Conservation (phyloP, 2,888 invertebrate species). For the Drosophila ustulata region DNA sequence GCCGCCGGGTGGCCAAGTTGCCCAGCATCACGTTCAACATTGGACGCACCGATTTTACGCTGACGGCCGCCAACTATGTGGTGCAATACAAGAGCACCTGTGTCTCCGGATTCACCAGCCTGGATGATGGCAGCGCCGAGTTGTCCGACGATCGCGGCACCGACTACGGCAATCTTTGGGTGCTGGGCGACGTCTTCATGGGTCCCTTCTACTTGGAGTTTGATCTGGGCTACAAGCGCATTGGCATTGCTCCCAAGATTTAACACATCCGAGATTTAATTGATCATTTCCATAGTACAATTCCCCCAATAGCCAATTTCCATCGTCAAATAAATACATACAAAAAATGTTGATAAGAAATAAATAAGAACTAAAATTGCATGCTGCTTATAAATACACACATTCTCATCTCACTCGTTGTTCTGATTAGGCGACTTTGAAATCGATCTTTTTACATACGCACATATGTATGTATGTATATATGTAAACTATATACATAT, state of each 20-base stretch:
- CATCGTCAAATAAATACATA: too few relatives aligned
- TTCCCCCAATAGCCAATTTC: background rate
- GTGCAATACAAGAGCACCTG: constrained; percentile 88
- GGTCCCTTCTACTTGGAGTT: constrained; percentile 97
- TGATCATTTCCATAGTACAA: background rate
- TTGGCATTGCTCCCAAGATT: constrained; percentile 92
- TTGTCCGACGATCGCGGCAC: constrained; percentile 21
- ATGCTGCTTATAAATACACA: too few relatives aligned
- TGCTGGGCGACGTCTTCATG: constrained; percentile 97
- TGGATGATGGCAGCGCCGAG: constrained; percentile 86
- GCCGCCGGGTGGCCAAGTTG: constrained; percentile 89
- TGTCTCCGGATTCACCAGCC: constrained; percentile 94
- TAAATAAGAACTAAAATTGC: too few relatives aligned
- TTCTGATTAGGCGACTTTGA: too few relatives aligned
- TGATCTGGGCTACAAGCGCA: constrained; percentile 92
- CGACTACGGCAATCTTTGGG: constrained; percentile 89
- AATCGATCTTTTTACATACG: too few relatives aligned
- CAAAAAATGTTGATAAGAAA: too few relatives aligned
- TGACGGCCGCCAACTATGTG: constrained; percentile 93
- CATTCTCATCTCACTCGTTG: too few relatives aligned
- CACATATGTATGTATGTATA: too few relatives aligned
- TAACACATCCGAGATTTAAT: background rate
- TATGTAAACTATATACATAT: too few relatives aligned
- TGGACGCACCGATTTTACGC: constrained; percentile 89
- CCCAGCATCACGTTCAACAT: constrained; percentile 91